These are phyloP conservation scores for Escarpia spicata DNA, from an alignment of 2,888 invertebrate genomes.

Conservation along the genomic window DNA sequence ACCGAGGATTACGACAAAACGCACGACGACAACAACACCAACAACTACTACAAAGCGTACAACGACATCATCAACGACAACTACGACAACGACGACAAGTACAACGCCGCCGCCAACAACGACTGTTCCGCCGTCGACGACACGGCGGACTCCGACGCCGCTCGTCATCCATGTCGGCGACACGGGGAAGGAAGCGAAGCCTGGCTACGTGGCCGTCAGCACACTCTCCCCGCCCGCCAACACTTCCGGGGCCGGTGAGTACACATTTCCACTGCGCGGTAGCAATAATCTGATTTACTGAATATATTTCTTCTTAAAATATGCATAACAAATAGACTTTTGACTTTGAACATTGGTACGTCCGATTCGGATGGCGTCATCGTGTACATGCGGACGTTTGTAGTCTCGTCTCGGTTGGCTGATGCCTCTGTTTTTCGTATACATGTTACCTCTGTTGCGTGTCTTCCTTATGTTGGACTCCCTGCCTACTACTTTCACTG, in stretches of 20 bases:
- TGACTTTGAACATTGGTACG: too few species aligned
- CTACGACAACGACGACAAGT: not conserved
- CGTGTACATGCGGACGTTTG: too few species aligned
- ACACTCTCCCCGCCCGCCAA: not conserved
- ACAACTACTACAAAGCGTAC: not conserved
- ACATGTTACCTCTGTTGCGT: too few species aligned
- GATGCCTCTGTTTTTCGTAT: too few species aligned
- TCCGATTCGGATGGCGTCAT: too few species aligned
- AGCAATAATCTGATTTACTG: too few species aligned
- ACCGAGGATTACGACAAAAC: not conserved
- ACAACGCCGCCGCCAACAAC: constrained; percentile 9
- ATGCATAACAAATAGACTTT: too few species aligned
- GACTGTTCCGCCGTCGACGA: not conserved
- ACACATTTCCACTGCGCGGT: too few species aligned
- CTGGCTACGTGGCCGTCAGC: not conserved
- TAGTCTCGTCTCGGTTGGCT: too few species aligned
- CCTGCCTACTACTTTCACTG: too few species aligned
- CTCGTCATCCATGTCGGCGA: not conserved
- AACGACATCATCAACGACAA: not conserved
- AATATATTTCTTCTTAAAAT: too few species aligned
- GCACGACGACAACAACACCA: not conserved
- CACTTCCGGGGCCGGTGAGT: not conserved
- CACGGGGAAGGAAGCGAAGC: not conserved
- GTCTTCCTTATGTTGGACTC: too few species aligned
- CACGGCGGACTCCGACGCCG: not conserved